A percentile compares a stretch with the other conserved stretches of the same genome.
These are phyloP conservation scores for Melinaea marsaeus DNA, from an alignment of 2,888 invertebrate genomes.

Conservation along the genomic window DNA sequence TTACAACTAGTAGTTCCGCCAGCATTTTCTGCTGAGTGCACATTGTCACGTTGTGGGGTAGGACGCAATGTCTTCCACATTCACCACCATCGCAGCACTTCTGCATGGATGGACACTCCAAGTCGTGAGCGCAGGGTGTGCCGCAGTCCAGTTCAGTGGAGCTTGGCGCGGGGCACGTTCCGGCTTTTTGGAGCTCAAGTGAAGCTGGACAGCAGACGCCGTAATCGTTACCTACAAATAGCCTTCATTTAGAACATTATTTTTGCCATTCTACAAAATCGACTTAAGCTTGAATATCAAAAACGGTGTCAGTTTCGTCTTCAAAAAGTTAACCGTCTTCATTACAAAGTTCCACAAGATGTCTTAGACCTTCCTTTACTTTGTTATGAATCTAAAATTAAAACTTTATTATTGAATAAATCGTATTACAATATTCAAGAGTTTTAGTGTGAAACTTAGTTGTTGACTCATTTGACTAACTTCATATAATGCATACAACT, in stretches of 20 bases:
- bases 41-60: conserved; percentile 86
- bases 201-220: conserved; percentile 92
- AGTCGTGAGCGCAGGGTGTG: conserved; percentile 84
- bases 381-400: too few relatives aligned
- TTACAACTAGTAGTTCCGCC: conserved; percentile 85
- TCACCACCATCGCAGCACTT: conserved; percentile 88
- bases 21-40: conserved; percentile 88
- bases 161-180: conserved; percentile 82
- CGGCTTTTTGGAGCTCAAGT: conserved; percentile 85
- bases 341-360: too few relatives aligned
- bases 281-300: too few relatives aligned
- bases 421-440: too few relatives aligned
- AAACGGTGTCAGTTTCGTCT: too few relatives aligned
- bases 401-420: too few relatives aligned
- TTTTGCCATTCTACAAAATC: too few relatives aligned
- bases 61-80: conserved; percentile 85
- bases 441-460: too few relatives aligned
- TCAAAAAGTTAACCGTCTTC: too few relatives aligned
- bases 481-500: too few relatives aligned
- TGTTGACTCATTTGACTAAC: too few relatives aligned
- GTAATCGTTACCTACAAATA: conserved; percentile 83
- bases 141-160: conserved; percentile 76
- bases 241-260: neutral
- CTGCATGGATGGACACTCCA: conserved; percentile 89
- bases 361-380: too few relatives aligned